phyloP scores from a whole-genome alignment of 2,888 invertebrate genomes.

The Meteorus cinctellus region DNA sequence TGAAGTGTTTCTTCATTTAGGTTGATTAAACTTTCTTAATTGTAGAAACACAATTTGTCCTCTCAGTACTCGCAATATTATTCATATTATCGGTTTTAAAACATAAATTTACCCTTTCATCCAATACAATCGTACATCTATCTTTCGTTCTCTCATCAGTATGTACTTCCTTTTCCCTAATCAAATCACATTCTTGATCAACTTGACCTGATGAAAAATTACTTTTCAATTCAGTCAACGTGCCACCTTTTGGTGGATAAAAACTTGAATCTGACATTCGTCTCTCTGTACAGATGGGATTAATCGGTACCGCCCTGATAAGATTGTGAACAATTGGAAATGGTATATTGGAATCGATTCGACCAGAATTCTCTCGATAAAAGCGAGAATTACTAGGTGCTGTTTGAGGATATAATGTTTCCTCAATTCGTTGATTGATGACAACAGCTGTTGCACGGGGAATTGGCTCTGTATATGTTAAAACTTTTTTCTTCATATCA shows the following conservation, averaged over 20 bases:
- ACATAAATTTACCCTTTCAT: constrained; percentile 4
- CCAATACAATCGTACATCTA: constrained; percentile 26
- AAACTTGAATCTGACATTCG: constrained; percentile 30
- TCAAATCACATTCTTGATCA: neutral
- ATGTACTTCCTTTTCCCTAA: neutral
- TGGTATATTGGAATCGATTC: constrained; percentile 45
- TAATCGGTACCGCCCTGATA: constrained; percentile 34
- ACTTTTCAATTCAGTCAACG: constrained; percentile 31
- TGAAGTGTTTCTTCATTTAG: constrained; percentile 6
- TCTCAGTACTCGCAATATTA: constrained; percentile 38
- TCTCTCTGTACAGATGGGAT: neutral
- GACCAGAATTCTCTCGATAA: constrained; percentile 50
- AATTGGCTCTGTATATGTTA: constrained; percentile 67
- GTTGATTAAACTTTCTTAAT: constrained; percentile 50
- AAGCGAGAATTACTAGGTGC: constrained; percentile 61
- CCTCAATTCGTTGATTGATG: constrained; percentile 68
- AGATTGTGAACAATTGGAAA: constrained; percentile 41
- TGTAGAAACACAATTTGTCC: constrained; percentile 55
- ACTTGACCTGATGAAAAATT: neutral
- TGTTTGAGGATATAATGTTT: constrained; percentile 66
- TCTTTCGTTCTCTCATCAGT: constrained; percentile 1
- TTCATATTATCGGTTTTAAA: neutral
- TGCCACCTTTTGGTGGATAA: constrained; percentile 34
- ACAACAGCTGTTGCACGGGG: constrained; percentile 66
- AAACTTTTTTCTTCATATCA: constrained; percentile 60